These are phyloP conservation scores for Agrenia bidenticulata DNA, from an alignment of 2,888 invertebrate species.

Conservation along the genomic window DNA sequence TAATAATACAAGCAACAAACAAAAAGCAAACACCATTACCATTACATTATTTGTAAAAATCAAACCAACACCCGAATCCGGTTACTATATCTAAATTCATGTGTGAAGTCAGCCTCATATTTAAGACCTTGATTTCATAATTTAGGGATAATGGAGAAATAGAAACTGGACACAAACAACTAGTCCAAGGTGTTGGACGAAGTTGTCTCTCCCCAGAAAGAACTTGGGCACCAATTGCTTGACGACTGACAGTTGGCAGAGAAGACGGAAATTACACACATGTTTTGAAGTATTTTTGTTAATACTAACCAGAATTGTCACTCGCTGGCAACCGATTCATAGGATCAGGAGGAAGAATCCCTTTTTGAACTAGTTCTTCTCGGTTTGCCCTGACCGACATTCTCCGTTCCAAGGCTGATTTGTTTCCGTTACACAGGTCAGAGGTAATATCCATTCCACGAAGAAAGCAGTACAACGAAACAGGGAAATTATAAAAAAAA, in stretches of 20 bases:
- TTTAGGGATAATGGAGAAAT: too few relatives aligned
- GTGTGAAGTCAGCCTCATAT: too few relatives aligned
- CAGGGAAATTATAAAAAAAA: conserved; percentile 46
- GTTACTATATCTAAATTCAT: too few relatives aligned
- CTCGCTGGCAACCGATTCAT: conserved; percentile 57
- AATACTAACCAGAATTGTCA: conserved; percentile 51
- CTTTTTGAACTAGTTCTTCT: conserved; percentile 95
- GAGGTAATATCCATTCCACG: conserved; percentile 7
- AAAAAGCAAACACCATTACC: too few relatives aligned
- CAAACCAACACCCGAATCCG: too few relatives aligned
- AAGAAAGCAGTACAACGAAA: conserved; percentile 54
- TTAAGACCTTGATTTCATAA: too few relatives aligned
- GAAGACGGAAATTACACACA: background rate
- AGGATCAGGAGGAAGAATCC: conserved; percentile 84
- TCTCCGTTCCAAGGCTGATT: conserved; percentile 90
- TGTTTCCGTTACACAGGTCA: conserved; percentile 18
- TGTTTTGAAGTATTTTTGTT: conserved; percentile 1
- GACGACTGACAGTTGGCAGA: background rate
- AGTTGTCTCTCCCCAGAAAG: too few relatives aligned
- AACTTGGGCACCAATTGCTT: too few relatives aligned
- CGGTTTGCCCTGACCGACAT: conserved; percentile 97
- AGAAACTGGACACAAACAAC: too few relatives aligned
- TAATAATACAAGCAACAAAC: too few relatives aligned
- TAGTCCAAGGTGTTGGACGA: too few relatives aligned
- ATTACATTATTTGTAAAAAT: too few relatives aligned